phyloP scores from a whole-genome alignment of 1,140 invertebrate genomes.

The Lutraria rhynchaena region DNA sequence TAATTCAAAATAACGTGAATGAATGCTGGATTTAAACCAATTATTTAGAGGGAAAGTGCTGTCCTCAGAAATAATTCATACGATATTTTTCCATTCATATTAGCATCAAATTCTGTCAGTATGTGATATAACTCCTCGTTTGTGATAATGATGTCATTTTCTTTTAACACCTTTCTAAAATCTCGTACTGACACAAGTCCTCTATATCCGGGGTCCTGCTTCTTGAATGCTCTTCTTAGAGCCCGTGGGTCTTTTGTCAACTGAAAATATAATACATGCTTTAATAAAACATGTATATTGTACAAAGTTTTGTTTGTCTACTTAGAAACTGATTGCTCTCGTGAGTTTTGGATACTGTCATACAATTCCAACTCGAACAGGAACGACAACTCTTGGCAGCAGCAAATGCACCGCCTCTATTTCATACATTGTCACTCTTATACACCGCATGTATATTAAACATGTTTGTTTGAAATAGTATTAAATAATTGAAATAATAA shows the following conservation, averaged over 20 bases:
- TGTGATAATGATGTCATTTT: slow-evolving; percentile 58
- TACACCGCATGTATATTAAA: no score
- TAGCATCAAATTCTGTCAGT: slow-evolving; percentile 67
- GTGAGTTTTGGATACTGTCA: no score
- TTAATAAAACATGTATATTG: no score
- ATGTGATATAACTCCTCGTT: slow-evolving; percentile 74
- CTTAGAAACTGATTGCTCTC: no score
- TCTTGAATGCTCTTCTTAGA: slow-evolving; percentile 66
- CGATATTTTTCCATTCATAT: slow-evolving; percentile 66
- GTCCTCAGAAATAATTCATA: slow-evolving; percentile 68
- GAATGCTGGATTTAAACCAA: not conserved
- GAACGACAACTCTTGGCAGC: no score
- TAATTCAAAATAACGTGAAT: no score
- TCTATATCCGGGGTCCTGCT: slow-evolving; percentile 59
- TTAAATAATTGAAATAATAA: no score
- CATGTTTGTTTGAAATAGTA: no score
- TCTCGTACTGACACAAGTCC: slow-evolving; percentile 63
- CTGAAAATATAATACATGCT: slow-evolving; percentile 63
- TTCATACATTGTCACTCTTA: no score
- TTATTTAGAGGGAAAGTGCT: slow-evolving; percentile 45
- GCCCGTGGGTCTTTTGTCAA: slow-evolving; percentile 57
- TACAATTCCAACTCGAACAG: no score
- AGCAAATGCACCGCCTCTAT: no score
- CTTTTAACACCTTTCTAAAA: slow-evolving; percentile 64
- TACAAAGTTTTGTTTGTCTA: no score